These are phyloP conservation scores for Brachystomella parvula DNA, from an alignment of 1,140 invertebrate genomes.

Conservation along the genomic window DNA sequence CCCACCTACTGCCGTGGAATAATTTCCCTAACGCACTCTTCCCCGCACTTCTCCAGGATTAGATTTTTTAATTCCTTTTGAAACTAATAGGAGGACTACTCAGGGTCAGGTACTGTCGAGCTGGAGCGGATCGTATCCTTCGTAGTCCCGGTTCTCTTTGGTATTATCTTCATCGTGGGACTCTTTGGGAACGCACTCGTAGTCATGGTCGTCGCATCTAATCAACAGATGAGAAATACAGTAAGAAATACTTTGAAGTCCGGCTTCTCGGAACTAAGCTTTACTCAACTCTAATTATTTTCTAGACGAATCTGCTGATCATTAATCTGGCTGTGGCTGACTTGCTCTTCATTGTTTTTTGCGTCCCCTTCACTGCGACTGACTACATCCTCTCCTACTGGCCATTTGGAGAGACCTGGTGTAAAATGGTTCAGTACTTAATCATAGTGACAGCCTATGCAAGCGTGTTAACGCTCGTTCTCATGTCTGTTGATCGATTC, in stretches of 20 bases:
- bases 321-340: slow-evolving; percentile 64
- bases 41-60: too few species aligned
- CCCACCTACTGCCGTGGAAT: too few species aligned
- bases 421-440: slow-evolving; percentile 74
- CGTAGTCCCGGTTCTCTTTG: slow-evolving; percentile 78
- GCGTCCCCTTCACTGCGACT: slow-evolving; percentile 85
- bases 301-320: slow-evolving; percentile 7
- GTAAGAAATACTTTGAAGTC: too few species aligned
- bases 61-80: too few species aligned
- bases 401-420: slow-evolving; percentile 83
- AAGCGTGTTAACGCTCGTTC: slow-evolving; percentile 85
- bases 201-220: slow-evolving; percentile 62
- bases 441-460: slow-evolving; percentile 86
- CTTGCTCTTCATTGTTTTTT: slow-evolving; percentile 88
- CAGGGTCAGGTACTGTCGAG: too few species aligned
- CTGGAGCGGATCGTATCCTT: slow-evolving; percentile 56
- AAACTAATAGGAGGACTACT: too few species aligned
- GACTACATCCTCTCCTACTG: slow-evolving; percentile 79
- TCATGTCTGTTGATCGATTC: slow-evolving; percentile 92
- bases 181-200: slow-evolving; percentile 81
- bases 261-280: too few species aligned
- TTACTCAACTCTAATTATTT: too few species aligned
- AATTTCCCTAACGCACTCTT: too few species aligned
- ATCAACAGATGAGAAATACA: slow-evolving; percentile 86
- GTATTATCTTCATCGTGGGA: slow-evolving; percentile 76